Base-by-base conservation (phyloP, 2,888 invertebrate genomes). In the Crossocerus cetratus region DNA sequence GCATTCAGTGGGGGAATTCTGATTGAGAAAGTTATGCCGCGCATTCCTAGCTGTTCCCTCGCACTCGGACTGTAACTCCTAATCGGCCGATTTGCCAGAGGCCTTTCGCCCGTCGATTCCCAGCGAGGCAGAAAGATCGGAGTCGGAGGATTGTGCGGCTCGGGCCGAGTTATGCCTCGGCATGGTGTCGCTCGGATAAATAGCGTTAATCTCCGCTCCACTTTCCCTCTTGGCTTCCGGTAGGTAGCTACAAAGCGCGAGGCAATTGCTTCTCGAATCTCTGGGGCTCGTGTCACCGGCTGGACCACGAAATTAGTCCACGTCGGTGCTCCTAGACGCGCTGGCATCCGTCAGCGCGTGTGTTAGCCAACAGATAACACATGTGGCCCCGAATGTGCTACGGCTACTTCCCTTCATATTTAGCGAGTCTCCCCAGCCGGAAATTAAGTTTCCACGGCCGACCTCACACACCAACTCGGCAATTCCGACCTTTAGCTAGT, bases 371-470 rank as follows among this genome's bases (percentile, higher is more conserved):
- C 22, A 55, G 20, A 49, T 54, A 14, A 2, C 43, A 14, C 18
- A 18, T 21, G 13, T 42, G 55, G 18, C 16, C 63, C 32, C 58
- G 22, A 32, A 32, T 32, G 23, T 57, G 57, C 20, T 22, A 44
- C 18, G 60, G 45, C 14, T 14, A 49, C 49, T 49, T 32, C 32
- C 32, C 32, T 32, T 56, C 55, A 63, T 71, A 58, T 60, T 69
- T 62, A 53, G 20, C n/a, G 18, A 21, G 57, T 45, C 63, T 64
- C 62, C 23, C 20, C 18, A 43, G 22, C 62, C 78, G 76, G 78
- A 78, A 76, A 76, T 78, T 76, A 74, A 78, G 67, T 77, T 65
- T 58, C 66, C 8, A 64, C 8, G 49, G 20, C 54, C 43, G 43
- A 44, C 49, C 32, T 20, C 57, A 23, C 22, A 58, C 58, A 67